Evolutionary conservation across 2,888 invertebrate species (phyloP).

Genomic region (Lepidonotus clava): DNA sequence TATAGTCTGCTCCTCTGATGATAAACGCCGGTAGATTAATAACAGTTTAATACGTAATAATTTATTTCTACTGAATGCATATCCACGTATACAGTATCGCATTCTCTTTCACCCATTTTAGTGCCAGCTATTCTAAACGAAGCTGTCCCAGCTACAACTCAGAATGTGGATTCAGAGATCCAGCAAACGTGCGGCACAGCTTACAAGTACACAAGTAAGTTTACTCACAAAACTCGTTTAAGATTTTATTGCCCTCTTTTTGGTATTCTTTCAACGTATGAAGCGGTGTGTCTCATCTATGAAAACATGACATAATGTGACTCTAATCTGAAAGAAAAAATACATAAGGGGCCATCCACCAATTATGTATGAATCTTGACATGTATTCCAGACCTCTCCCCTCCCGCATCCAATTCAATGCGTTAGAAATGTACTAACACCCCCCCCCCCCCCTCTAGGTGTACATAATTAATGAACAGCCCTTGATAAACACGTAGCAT

Average conservation of each 20-base stretch:
- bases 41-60: neutral
- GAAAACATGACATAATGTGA: neutral
- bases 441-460: too few relatives aligned
- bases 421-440: too few relatives aligned
- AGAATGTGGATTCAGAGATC: slow-evolving; percentile 79
- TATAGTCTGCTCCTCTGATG: neutral
- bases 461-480: too few relatives aligned
- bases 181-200: slow-evolving; percentile 74
- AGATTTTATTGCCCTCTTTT: too few relatives aligned
- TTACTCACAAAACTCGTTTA: too few relatives aligned
- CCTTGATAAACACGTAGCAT: too few relatives aligned
- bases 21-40: neutral
- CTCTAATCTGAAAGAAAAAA: neutral
- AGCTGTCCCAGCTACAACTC: slow-evolving; percentile 80
- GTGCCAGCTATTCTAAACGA: slow-evolving; percentile 80
- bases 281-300: neutral
- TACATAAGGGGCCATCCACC: too few relatives aligned
- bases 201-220: slow-evolving; percentile 76
- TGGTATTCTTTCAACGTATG: too few relatives aligned
- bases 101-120: slow-evolving; percentile 62
- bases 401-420: too few relatives aligned
- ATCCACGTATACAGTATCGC: neutral
- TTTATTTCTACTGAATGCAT: neutral
- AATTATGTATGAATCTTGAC: too few relatives aligned
- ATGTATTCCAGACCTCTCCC: too few relatives aligned